Evolutionary conservation across 2,113 vertebrate species (phyloP).

Genomic region (Campylomormyrus numenius): DNA sequence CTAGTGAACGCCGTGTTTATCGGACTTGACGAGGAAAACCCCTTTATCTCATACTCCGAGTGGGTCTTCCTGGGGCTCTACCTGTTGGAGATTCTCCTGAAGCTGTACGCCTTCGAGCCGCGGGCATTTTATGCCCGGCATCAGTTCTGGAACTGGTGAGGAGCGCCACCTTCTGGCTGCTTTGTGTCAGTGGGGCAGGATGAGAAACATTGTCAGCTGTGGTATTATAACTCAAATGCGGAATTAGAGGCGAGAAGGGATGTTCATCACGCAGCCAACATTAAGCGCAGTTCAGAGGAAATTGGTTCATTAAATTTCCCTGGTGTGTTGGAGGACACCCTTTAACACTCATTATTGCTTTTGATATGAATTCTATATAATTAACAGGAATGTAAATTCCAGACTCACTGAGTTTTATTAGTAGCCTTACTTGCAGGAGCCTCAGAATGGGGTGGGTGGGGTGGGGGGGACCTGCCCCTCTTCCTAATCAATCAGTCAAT

Average conservation of each 20-base stretch:
- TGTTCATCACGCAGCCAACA: neutral
- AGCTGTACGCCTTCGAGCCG: constrained; percentile 82
- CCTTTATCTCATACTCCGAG: constrained; percentile 68
- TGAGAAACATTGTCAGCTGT: neutral
- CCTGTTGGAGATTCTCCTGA: constrained; percentile 80
- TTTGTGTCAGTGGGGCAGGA: neutral
- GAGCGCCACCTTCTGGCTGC: neutral
- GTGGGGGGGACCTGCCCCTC: no score
- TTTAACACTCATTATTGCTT: no score
- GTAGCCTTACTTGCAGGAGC: no score
- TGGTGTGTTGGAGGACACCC: no score
- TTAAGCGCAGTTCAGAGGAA: no score
- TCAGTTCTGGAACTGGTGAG: constrained; percentile 93
- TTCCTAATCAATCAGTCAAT: no score
- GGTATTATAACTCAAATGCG: neutral
- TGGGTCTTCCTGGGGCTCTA: constrained; percentile 83
- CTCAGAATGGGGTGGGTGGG: no score
- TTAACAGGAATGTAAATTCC: no score
- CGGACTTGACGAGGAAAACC: constrained; percentile 76
- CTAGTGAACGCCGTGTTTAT: constrained; percentile 86
- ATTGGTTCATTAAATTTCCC: neutral
- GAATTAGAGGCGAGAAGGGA: neutral
- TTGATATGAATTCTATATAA: no score
- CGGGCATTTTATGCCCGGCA: constrained; percentile 70
- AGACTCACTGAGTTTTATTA: no score